Conservation (phyloP, 2,113 vertebrate genomes). For the Xenopus borealis region DNA sequence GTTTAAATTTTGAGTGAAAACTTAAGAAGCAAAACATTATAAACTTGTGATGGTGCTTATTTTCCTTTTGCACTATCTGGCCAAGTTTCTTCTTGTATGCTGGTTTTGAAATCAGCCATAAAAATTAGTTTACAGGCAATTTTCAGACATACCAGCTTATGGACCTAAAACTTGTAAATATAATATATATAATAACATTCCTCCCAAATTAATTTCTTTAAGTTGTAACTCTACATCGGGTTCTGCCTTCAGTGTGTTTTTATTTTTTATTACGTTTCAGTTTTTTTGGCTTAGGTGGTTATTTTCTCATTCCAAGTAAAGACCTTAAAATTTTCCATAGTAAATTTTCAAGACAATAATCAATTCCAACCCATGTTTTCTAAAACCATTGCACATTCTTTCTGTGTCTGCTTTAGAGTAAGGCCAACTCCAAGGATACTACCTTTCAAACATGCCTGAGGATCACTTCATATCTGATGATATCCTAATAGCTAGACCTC, state of each 20-base stretch:
- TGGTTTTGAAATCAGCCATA: not conserved
- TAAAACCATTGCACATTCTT: constrained; percentile 52
- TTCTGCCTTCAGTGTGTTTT: constrained; percentile 46
- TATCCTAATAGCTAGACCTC: constrained; percentile 53
- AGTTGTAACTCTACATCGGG: not conserved
- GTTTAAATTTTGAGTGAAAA: no score
- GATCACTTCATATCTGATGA: constrained; percentile 57
- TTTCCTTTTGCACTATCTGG: not conserved
- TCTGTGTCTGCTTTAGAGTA: constrained; percentile 49
- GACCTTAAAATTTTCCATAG: constrained; percentile 55
- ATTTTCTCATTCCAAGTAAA: constrained; percentile 47
- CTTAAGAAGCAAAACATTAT: no score
- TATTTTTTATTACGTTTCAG: constrained; percentile 57
- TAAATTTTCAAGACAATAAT: constrained; percentile 62
- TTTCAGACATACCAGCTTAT: not conserved
- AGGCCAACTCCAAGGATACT: constrained; percentile 48
- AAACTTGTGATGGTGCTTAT: not conserved
- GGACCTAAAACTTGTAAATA: not conserved
- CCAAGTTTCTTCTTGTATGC: not conserved
- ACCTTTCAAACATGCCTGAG: constrained; percentile 52
- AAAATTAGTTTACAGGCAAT: not conserved
- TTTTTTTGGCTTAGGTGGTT: constrained; percentile 47
- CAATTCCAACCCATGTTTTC: constrained; percentile 50
- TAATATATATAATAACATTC: not conserved
- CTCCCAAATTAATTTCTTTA: not conserved